Evolutionary conservation across 2,797 vertebrate species (phyloP).

Genomic region (Delichon dasypus): DNA sequence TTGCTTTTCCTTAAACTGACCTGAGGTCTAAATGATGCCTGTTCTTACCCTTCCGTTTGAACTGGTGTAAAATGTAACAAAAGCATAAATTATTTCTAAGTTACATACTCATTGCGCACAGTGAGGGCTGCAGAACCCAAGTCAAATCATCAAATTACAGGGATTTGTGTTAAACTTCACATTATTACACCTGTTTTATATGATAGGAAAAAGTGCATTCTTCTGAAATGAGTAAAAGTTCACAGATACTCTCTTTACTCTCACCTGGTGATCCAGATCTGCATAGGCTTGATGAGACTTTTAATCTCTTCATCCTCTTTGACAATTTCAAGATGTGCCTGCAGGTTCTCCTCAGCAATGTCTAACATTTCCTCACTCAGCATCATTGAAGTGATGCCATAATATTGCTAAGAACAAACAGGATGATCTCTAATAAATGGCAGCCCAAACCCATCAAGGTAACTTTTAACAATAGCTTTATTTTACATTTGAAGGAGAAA

Average conservation of each 20-base stretch:
- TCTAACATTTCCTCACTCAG: slow-evolving; percentile 76
- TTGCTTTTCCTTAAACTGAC: not conserved
- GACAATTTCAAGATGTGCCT: slow-evolving; percentile 52
- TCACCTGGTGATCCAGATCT: slow-evolving; percentile 91
- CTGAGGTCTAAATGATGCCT: not conserved
- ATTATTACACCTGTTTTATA: not conserved
- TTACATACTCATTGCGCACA: not conserved
- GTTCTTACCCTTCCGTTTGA: not conserved
- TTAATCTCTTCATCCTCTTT: slow-evolving; percentile 70
- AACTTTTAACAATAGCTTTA: not conserved
- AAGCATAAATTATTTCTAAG: not conserved
- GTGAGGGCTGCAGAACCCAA: not conserved
- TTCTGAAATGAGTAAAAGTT: not conserved
- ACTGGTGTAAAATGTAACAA: not conserved
- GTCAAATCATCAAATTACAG: not conserved
- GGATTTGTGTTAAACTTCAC: not conserved
- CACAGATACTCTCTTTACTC: not conserved
- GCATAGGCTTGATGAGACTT: slow-evolving; percentile 73
- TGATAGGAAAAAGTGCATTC: not conserved
- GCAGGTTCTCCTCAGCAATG: slow-evolving; percentile 86
- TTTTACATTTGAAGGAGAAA: not conserved
- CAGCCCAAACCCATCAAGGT: not conserved
- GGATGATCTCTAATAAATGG: not conserved
- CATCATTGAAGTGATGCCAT: slow-evolving; percentile 82
- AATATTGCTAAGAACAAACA: slow-evolving; percentile 81